A percentile compares a stretch with the other conserved stretches of the same genome.
phyloP scores from a whole-genome alignment of 2,113 vertebrate genomes.

The Sporophila hypoxantha region DNA sequence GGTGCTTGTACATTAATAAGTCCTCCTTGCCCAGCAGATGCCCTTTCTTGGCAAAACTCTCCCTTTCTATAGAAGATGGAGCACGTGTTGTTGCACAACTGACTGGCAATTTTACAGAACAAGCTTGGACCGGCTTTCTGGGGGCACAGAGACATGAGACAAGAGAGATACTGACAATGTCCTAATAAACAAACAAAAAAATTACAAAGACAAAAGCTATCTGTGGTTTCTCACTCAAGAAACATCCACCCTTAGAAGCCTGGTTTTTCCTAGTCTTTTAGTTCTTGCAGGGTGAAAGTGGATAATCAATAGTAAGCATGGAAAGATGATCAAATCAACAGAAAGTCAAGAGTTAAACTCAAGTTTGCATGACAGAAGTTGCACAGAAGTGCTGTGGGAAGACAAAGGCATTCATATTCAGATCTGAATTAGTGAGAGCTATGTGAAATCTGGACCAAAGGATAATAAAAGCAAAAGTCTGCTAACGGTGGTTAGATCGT shows the following conservation, averaged over 20 bases:
- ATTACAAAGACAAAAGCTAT: neutral
- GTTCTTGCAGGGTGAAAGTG: neutral
- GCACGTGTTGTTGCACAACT: neutral
- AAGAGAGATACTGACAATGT: neutral
- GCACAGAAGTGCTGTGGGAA: slow-evolving; percentile 9
- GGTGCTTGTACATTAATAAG: neutral
- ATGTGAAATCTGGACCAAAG: neutral
- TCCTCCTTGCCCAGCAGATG: neutral
- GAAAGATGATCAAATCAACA: neutral
- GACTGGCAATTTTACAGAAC: neutral
- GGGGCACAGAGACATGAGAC: neutral
- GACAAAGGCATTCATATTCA: slow-evolving; percentile 3
- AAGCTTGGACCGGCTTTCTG: neutral
- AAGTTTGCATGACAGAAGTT: neutral
- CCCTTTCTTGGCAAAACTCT: neutral
- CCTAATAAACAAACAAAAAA: neutral
- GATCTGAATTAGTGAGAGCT: neutral
- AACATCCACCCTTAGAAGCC: neutral
- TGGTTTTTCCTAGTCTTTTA: neutral
- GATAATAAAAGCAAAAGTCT: slow-evolving; percentile 3
- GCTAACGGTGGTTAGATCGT: neutral
- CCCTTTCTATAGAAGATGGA: neutral
- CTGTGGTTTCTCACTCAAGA: neutral
- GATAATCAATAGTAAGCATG: neutral
- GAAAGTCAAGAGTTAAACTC: neutral